These are phyloP conservation scores for Oryzias curvinotus DNA, from an alignment of 2,113 vertebrate genomes.

Conservation along the genomic window DNA sequence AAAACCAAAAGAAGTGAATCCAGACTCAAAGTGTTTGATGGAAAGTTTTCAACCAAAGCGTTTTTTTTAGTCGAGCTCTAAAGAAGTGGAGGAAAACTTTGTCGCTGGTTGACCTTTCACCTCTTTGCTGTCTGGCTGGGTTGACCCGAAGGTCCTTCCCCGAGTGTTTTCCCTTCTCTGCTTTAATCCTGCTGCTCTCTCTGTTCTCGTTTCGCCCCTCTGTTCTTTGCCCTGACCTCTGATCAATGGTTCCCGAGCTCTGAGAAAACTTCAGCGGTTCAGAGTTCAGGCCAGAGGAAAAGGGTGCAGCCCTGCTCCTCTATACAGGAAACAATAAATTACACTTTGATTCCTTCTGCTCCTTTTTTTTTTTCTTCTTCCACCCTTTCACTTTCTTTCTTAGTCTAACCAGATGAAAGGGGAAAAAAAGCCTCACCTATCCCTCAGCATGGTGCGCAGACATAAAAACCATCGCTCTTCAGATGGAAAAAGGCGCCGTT, in stretches of 20 bases:
- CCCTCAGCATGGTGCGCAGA: slow-evolving; percentile 32
- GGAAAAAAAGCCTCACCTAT: slow-evolving; percentile 41
- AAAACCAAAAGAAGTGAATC: slow-evolving; percentile 10
- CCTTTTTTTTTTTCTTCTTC: slow-evolving; percentile 28
- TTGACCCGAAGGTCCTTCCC: slow-evolving; percentile 54
- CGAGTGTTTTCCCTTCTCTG: slow-evolving; percentile 33
- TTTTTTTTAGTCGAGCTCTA: slow-evolving; percentile 15
- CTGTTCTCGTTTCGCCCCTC: slow-evolving; percentile 36
- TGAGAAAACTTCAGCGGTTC: slow-evolving; percentile 67
- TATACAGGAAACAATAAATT: slow-evolving; percentile 83
- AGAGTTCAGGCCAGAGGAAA: slow-evolving; percentile 73
- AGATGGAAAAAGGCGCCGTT: slow-evolving; percentile 17
- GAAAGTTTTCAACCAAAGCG: slow-evolving; percentile 6
- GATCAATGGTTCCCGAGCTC: slow-evolving; percentile 55
- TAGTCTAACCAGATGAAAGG: slow-evolving; percentile 6
- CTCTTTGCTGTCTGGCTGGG: slow-evolving; percentile 46
- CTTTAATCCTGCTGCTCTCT: slow-evolving; percentile 54
- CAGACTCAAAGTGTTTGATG: not conserved
- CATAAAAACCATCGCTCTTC: slow-evolving; percentile 32
- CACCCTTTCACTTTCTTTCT: slow-evolving; percentile 46
- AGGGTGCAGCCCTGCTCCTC: slow-evolving; percentile 67
- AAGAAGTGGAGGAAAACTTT: slow-evolving; percentile 17
- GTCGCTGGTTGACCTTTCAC: slow-evolving; percentile 59
- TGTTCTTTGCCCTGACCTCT: slow-evolving; percentile 55
- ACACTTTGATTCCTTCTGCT: slow-evolving; percentile 61